Conservation (phyloP, 92 coral and sea anemone genomes). For the Montipora capitata region DNA sequence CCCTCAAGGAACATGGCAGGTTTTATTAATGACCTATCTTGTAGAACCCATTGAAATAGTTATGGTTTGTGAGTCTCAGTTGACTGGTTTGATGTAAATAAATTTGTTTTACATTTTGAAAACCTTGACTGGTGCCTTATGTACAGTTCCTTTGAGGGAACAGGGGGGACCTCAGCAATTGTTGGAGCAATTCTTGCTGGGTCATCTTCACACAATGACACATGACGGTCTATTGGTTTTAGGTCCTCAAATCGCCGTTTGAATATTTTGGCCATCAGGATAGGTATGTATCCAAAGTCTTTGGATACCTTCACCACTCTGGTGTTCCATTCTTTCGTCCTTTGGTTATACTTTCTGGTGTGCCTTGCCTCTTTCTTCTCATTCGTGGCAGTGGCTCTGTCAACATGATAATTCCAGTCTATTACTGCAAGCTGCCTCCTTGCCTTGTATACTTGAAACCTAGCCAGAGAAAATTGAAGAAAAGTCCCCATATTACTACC, state of each 20-base stretch:
- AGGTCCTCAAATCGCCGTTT: constrained; percentile 22
- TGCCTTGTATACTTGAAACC: constrained; percentile 59
- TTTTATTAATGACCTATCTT: too few relatives aligned
- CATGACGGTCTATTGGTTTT: constrained; percentile 20
- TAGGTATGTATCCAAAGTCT: constrained; percentile 55
- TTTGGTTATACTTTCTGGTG: constrained; percentile 60
- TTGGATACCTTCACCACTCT: constrained; percentile 51
- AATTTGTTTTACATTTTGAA: constrained; percentile 3
- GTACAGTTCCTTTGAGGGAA: constrained; percentile 38
- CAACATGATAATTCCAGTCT: constrained; percentile 71
- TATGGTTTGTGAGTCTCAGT: not conserved
- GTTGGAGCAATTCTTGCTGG: constrained; percentile 50
- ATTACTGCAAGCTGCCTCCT: constrained; percentile 64
- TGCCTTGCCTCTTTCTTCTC: constrained; percentile 32
- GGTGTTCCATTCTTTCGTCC: constrained; percentile 62
- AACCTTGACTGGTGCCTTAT: constrained; percentile 49
- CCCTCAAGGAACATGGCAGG: too few relatives aligned
- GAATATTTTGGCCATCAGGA: constrained; percentile 62
- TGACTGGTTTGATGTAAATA: constrained; percentile 12
- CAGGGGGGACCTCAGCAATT: constrained; percentile 54
- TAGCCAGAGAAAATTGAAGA: not conserved
- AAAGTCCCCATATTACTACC: too few relatives aligned
- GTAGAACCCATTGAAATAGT: too few relatives aligned
- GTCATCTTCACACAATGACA: constrained; percentile 38
- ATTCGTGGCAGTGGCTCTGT: constrained; percentile 25